Evolutionary conservation across 2,888 invertebrate genomes (phyloP).

Genomic region (Cheilosia urbana): DNA sequence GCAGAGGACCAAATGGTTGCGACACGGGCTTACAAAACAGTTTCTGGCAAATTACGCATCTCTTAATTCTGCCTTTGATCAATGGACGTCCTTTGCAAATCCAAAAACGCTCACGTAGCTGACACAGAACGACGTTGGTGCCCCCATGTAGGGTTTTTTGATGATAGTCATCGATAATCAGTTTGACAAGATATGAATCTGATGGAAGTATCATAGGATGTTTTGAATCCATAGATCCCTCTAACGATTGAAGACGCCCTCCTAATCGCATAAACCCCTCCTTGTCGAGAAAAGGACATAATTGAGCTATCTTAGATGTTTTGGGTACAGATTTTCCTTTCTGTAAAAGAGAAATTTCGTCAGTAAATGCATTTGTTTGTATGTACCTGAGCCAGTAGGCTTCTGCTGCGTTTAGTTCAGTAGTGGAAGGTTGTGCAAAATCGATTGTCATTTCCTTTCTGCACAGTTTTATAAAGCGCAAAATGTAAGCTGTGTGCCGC

Average conservation of each 20-base stretch:
- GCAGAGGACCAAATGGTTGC: slow-evolving; percentile 18
- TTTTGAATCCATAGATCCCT: not conserved
- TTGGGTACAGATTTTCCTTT: not conserved
- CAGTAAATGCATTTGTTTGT: slow-evolving; percentile 21
- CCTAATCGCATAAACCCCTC: slow-evolving; percentile 19
- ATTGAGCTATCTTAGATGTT: slow-evolving; percentile 21
- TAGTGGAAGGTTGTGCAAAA: not conserved
- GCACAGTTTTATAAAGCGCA: slow-evolving; percentile 8
- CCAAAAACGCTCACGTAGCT: no score
- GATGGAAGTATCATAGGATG: slow-evolving; percentile 27
- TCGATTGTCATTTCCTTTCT: not conserved
- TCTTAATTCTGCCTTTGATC: slow-evolving; percentile 18
- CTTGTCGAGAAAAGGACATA: slow-evolving; percentile 29
- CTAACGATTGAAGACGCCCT: slow-evolving; percentile 18
- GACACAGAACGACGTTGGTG: not conserved
- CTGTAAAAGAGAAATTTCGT: slow-evolving; percentile 43
- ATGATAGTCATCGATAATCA: slow-evolving; percentile 32
- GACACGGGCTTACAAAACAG: slow-evolving; percentile 4
- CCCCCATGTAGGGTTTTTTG: slow-evolving; percentile 27
- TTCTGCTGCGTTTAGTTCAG: slow-evolving; percentile 18
- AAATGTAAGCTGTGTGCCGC: slow-evolving; percentile 15
- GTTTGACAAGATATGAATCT: slow-evolving; percentile 14
- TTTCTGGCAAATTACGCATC: slow-evolving; percentile 25
- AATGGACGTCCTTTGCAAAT: not conserved
- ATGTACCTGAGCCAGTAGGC: slow-evolving; percentile 34